Base-by-base conservation (phyloP, 2,888 invertebrate genomes). In the Criorhina ranunculi region DNA sequence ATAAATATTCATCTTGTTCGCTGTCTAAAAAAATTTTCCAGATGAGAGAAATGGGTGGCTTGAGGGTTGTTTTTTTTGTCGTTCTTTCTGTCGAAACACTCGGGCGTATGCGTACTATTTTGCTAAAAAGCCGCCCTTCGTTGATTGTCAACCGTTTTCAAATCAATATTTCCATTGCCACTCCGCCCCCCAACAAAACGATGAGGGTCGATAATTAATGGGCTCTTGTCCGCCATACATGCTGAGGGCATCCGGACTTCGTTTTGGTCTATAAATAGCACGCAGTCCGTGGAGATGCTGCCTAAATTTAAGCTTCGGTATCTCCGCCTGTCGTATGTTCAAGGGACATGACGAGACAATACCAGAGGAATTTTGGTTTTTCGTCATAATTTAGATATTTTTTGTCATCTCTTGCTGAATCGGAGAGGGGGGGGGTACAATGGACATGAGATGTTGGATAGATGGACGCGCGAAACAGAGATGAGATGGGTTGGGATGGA, bases 1-100 rank as follows among this genome's bases (percentile, higher is more conserved):
- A 62, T 73, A 73, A 73, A 73, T 73, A 73, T 73, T 62, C 73
- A 62, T 73, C 73, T 42, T 24, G 42, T 62, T 62, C 51, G 19
- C 51, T 17, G 73, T 53, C 29, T 11, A 51, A 73, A 42, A n/a
- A 40, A 31, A 57, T 53, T 24, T 53, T 67, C 42, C 42, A 42
- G 73, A 60, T 60, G 60, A 40, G 17, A 12, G 17, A 9, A 17
- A 17, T 8, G 42, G 40, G 11, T 4, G n/a, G n/a, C 3, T 2
- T 2, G 9, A 12, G n/a, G 7, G n/a, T 12, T 24, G 33, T 24
- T 44, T 33, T 9, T 42, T 12, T 35, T 51, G 29, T 55, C n/a
- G 1, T 1, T 12, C 37, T 44, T 17, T 37, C 8, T 49, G 3
- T 49, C 24, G 12, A 35, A n/a, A 37, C 59, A 57, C 53, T 40